These are phyloP conservation scores for Noctua pronuba DNA, from an alignment of 2,888 invertebrate genomes.

Conservation along the genomic window DNA sequence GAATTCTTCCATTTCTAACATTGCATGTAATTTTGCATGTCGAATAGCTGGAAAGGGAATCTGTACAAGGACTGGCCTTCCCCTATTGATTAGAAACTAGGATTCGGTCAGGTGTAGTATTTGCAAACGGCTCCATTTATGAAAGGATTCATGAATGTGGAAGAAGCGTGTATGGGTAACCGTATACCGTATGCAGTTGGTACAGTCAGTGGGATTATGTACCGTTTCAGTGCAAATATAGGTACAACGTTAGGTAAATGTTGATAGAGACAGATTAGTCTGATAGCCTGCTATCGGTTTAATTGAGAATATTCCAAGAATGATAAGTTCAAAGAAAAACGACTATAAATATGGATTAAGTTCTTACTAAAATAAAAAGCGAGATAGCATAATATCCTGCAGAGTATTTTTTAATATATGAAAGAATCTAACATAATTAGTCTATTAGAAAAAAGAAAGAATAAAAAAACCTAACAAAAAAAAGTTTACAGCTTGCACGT, in stretches of 20 bases:
- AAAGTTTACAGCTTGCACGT: too few species aligned
- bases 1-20: not conserved
- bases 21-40: not conserved
- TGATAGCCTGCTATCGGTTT: too few species aligned
- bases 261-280: not conserved
- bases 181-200: not conserved
- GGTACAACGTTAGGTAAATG: not conserved
- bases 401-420: not conserved
- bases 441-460: too few species aligned
- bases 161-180: conserved; percentile 21
- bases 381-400: not conserved
- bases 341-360: not conserved
- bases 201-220: not conserved
- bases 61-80: not conserved
- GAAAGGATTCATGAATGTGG: conserved; percentile 44
- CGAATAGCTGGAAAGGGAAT: conserved; percentile 14
- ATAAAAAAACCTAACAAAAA: too few species aligned
- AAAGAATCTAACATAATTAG: not conserved
- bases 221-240: not conserved
- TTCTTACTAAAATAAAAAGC: not conserved
- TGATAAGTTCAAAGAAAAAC: too few species aligned
- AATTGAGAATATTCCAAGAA: not conserved
- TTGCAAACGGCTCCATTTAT: conserved; percentile 19
- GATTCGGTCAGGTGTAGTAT: conserved; percentile 24
- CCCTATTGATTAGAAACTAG: conserved; percentile 40